These are phyloP conservation scores for Microctonus aethiopoides DNA, from an alignment of 2,888 invertebrate species.

Conservation along the genomic window DNA sequence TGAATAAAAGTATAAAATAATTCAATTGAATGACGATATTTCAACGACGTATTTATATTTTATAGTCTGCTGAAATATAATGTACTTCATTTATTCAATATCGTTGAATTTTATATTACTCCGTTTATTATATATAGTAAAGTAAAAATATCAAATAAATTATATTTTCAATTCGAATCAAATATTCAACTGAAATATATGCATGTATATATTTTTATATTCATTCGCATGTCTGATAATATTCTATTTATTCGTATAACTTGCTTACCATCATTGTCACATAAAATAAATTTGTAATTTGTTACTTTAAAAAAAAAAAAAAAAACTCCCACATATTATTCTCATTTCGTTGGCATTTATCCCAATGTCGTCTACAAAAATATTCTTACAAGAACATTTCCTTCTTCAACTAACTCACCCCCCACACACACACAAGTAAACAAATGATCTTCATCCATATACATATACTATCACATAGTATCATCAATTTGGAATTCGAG, in stretches of 20 bases:
- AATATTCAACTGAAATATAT: neutral
- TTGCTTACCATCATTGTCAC: too few species aligned
- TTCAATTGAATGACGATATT: too few species aligned
- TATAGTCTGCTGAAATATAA: too few species aligned
- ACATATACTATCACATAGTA: neutral
- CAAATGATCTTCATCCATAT: too few species aligned
- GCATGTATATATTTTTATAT: neutral
- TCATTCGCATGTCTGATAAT: too few species aligned
- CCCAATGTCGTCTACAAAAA: neutral
- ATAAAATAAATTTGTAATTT: neutral
- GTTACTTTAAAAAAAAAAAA: neutral
- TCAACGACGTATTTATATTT: too few species aligned
- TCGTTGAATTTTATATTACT: neutral
- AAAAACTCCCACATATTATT: neutral
- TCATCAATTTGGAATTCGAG: neutral
- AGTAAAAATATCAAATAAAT: too few species aligned
- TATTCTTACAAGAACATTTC: neutral
- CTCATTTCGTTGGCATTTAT: constrained; percentile 2
- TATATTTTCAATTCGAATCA: neutral
- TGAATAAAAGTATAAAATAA: too few species aligned
- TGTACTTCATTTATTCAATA: too few species aligned
- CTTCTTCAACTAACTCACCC: neutral
- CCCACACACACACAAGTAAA: neutral
- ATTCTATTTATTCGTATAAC: too few species aligned
- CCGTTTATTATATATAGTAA: neutral